Evolutionary conservation across 2,888 invertebrate species (phyloP).

Genomic region (Baronia brevicornis): DNA sequence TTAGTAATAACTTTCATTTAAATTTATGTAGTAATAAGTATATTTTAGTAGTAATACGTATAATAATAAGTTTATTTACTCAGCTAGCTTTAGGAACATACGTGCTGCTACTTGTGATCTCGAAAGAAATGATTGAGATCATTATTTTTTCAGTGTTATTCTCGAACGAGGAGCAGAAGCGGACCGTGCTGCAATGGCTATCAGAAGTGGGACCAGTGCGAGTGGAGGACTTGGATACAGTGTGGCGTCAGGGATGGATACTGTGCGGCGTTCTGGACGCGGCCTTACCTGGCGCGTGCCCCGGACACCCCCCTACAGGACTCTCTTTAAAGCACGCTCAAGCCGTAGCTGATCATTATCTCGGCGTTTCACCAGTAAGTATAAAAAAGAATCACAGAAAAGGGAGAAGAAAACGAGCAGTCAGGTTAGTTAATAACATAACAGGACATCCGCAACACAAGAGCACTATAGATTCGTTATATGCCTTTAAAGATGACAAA

Average conservation of each 20-base stretch:
- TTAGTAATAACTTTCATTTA: not conserved
- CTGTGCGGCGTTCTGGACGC: constrained; percentile 76
- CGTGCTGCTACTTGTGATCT: no score
- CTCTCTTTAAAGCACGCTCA: constrained; percentile 72
- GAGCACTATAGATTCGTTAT: no score
- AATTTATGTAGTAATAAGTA: not conserved
- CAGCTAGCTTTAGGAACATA: no score
- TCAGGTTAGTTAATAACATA: no score
- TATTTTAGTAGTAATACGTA: not conserved
- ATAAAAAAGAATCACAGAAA: no score
- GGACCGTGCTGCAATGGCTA: constrained; percentile 59
- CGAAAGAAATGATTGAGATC: no score
- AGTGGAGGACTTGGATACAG: constrained; percentile 65
- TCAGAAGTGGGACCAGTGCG: constrained; percentile 51
- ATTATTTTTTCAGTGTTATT: constrained; percentile 47
- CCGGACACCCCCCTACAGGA: constrained; percentile 70
- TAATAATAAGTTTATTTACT: no score
- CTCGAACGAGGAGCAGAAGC: constrained; percentile 61
- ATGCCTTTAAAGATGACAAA: no score
- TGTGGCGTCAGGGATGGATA: constrained; percentile 77
- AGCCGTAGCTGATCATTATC: constrained; percentile 75
- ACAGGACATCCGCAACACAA: no score
- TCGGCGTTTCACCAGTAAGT: constrained; percentile 75
- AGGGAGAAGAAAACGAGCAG: no score
- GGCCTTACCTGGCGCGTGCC: constrained; percentile 77